These are phyloP conservation scores for Syncerus caffer DNA, from an alignment of 2,797 vertebrate genomes.

Conservation along the genomic window DNA sequence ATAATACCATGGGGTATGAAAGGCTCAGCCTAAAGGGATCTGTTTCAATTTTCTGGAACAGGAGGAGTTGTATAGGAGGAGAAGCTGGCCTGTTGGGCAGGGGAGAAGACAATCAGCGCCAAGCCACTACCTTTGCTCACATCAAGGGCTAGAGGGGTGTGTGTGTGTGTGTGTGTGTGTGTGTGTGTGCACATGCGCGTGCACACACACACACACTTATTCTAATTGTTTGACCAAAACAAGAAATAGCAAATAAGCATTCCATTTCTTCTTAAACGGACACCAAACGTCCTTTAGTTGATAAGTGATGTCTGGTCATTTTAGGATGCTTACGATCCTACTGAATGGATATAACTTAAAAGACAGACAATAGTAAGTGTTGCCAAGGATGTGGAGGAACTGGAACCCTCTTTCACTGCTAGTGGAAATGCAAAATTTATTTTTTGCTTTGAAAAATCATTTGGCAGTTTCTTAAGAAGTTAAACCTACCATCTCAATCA, in stretches of 20 bases:
- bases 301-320: background rate
- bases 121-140: background rate
- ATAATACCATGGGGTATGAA: background rate
- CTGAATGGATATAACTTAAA: background rate
- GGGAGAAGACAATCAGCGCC: background rate
- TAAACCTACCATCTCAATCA: background rate
- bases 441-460: conserved; percentile 41
- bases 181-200: no score
- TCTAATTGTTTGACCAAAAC: background rate
- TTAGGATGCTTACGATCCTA: background rate
- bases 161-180: no score
- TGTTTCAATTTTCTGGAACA: background rate
- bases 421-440: background rate
- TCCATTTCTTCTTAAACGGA: background rate
- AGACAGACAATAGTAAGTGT: background rate
- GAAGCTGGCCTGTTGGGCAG: no score
- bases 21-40: background rate
- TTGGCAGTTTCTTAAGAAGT: conserved; percentile 27
- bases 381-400: background rate
- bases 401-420: background rate
- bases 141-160: background rate
- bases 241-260: background rate
- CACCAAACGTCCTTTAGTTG: background rate
- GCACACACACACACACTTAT: background rate
- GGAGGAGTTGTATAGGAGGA: background rate